phyloP scores from a whole-genome alignment of 2,113 vertebrate species.

The Seriola rivoliana region DNA sequence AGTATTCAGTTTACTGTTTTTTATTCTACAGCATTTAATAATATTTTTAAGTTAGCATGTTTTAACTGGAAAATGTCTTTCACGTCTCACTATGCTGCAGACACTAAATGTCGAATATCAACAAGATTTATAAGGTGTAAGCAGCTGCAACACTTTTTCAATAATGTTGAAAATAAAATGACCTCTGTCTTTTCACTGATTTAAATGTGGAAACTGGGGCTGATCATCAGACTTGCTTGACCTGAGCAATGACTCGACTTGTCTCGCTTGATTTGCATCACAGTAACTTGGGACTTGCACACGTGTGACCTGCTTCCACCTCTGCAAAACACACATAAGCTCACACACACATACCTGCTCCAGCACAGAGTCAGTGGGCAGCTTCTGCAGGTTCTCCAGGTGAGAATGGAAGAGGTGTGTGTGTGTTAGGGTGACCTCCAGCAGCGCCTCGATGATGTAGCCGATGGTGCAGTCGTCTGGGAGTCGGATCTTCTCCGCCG shows the following conservation, averaged over 20 bases:
- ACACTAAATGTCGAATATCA: no score
- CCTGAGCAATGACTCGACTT: no score
- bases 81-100: no score
- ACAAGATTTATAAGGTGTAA: no score
- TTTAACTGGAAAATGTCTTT: background rate
- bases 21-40: background rate
- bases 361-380: conserved; percentile 84
- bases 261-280: no score
- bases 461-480: conserved; percentile 97
- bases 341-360: conserved; percentile 86
- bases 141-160: no score
- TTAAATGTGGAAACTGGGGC: no score
- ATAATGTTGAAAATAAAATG: no score
- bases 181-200: no score
- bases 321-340: background rate
- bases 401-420: conserved; percentile 94
- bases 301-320: no score
- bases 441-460: conserved; percentile 95
- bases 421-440: conserved; percentile 91
- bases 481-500: conserved; percentile 94
- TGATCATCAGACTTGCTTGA: no score
- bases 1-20: background rate
- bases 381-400: conserved; percentile 92
- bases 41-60: background rate
- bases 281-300: no score